A percentile compares a stretch with the other conserved stretches of the same genome.
phyloP scores from a whole-genome alignment of 2,113 vertebrate genomes.

The Ardeotis arabs region DNA sequence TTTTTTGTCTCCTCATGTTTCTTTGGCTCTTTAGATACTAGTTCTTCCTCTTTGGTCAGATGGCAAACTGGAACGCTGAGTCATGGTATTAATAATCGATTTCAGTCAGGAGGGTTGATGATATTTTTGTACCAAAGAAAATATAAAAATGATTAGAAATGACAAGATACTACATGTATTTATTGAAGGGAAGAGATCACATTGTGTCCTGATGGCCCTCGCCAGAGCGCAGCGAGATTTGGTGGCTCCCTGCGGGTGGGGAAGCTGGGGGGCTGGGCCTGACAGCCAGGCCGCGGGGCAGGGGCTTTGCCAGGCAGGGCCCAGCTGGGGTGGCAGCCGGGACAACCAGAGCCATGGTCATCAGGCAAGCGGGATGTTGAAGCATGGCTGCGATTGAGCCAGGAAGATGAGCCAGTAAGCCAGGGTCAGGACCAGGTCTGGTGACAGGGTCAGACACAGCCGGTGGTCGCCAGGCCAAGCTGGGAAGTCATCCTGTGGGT shows the following conservation, averaged over 20 bases:
- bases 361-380: neutral
- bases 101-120: neutral
- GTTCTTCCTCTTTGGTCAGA: neutral
- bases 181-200: neutral
- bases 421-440: neutral
- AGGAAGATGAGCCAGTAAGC: neutral
- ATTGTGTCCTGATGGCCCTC: neutral
- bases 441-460: neutral
- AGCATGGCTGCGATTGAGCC: neutral
- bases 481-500: neutral
- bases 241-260: rapidly evolving
- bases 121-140: neutral
- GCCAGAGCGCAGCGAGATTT: rapidly evolving
- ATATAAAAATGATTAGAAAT: neutral
- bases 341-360: neutral
- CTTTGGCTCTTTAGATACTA: neutral
- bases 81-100: neutral
- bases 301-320: neutral
- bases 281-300: neutral
- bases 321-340: neutral
- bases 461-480: neutral
- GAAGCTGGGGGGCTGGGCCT: neutral
- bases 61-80: rapidly evolving
- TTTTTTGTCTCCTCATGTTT: rapidly evolving
- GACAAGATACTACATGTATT: neutral